Evolutionary conservation across 2,888 invertebrate species (phyloP).

Genomic region (Spodoptera littoralis): DNA sequence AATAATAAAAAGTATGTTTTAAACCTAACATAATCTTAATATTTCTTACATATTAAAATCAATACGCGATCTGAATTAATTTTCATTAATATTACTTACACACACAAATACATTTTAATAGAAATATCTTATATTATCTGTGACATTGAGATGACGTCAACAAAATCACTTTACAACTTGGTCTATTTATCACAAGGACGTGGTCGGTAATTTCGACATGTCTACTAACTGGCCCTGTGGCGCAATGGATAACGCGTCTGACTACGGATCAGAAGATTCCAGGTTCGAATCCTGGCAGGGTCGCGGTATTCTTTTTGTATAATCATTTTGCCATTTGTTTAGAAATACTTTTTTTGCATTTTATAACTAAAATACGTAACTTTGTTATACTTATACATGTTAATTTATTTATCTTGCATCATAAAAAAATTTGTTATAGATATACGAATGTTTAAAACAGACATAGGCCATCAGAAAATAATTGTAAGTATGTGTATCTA

Average conservation of each 20-base stretch:
- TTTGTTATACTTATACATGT: no score
- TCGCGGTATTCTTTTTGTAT: slow-evolving; percentile 63
- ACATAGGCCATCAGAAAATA: not conserved
- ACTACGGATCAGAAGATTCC: slow-evolving; percentile 92
- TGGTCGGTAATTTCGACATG: rapidly evolving
- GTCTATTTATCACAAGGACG: slow-evolving; percentile 1
- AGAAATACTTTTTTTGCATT: no score
- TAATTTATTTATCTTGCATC: no score
- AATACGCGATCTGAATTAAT: no score
- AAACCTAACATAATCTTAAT: no score
- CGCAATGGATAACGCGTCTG: slow-evolving; percentile 92
- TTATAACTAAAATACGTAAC: no score
- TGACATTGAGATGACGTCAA: slow-evolving; percentile 29
- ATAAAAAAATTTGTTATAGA: no score
- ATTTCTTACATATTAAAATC: no score
- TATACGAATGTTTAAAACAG: no score
- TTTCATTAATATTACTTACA: not conserved
- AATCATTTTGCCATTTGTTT: no score
- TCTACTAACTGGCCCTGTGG: slow-evolving; percentile 85
- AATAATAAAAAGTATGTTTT: no score
- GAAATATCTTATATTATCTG: slow-evolving; percentile 18
- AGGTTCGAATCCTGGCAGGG: slow-evolving; percentile 91
- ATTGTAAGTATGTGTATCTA: no score
- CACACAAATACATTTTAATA: not conserved
- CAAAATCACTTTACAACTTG: not conserved